Evolutionary conservation across 2,888 invertebrate species (phyloP), one percentile per base, ranked within the genome.

Genomic region (Trypoxylon attenuatum): DNA sequence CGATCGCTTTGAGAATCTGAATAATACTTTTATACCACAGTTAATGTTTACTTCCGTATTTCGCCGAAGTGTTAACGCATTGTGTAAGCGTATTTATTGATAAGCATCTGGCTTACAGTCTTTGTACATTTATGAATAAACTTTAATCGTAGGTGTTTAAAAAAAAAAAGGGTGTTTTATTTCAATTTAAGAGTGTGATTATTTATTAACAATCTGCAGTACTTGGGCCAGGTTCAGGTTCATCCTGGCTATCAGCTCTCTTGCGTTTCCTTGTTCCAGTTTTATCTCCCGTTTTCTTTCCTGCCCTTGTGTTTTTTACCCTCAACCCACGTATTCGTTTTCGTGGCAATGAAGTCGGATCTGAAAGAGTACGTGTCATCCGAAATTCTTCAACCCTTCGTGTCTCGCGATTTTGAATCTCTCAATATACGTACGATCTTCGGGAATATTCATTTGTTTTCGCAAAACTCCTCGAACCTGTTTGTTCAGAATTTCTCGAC

Each of bases 401-500:
- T 33, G 13, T 33, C 13, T 33, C 13, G 2, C 33, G 5, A 33
- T 33, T 33, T 13, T 5, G 10, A 39, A 56, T 33, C 4, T 16
- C n/a, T n/a, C n/a, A n/a, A n/a, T n/a, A 42, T 62, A 79, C 83
- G 46, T 64, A 87, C 87, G 81, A 68, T 87, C 84, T 59, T 83
- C 86, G 2, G 87, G 87, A 65, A 87, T 85, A 64, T 71, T 84
- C 80, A 87, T 82, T 51, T 82, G 77, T 55, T 86, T 87, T 49
- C 87, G 83, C 18, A 89, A 78, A 18, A 89, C 86, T 2, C 90
- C 88, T 54, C 91, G 90, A 33, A 93, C 90, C 74, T 91, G 90
- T 72, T 89, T 89, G 78, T 91, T 93, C 52, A 94, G 90, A 71
- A 94, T 92, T 86, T 94, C 93, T 43, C 95, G 89, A 63, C 94